Evolutionary conservation across 2,888 invertebrate genomes (phyloP), one percentile per base, ranked within the genome.

Genomic region (Ryuthela nishihirai): DNA sequence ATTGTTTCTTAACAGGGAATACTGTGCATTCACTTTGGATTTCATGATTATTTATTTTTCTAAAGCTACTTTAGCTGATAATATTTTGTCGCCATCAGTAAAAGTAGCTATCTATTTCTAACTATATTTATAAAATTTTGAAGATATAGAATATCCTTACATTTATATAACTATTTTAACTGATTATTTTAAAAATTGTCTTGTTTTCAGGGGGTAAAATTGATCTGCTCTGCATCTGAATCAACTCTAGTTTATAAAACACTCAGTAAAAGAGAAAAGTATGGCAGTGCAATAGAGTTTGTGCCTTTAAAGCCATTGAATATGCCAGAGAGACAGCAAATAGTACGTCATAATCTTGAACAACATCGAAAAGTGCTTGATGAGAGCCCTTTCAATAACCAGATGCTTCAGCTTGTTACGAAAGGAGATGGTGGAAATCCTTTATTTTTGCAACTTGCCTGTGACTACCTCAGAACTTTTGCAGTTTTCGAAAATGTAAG

Each of bases 371-470:
- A 77, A 64, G 44, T 64, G 4, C 66, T 77, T 40, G 72, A 74
- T 65, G 75, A 76, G 61, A 70, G 73, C 9, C 67, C 73, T 6
- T 76, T 76, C 64, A 74, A 74, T 62, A 75, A 76, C 62, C 68
- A 77, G 72, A 69, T 77, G 72, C 71, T 72, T 54, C 49, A 72
- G 43, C 65, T 77, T 38, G 66, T 72, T 32, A 68, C 70, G 4
- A 77, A 77, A 69, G 72, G 70, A 32, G 76, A 76, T 43, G 73
- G 75, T n/a, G 67, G 64, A 44, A 70, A 69, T 21, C 75, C 76
- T 1, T 67, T 75, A 21, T 77, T 71, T 65, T 67, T 77, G 54
- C 70, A 67, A 42, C 66, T 76, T 29, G 75, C 74, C 21, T 76
- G 76, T 70, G 75, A 77, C 60, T 74, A 74, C 59, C 69, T 77